Evolutionary conservation across 2,113 vertebrate genomes (phyloP).

Genomic region (Lota lota): DNA sequence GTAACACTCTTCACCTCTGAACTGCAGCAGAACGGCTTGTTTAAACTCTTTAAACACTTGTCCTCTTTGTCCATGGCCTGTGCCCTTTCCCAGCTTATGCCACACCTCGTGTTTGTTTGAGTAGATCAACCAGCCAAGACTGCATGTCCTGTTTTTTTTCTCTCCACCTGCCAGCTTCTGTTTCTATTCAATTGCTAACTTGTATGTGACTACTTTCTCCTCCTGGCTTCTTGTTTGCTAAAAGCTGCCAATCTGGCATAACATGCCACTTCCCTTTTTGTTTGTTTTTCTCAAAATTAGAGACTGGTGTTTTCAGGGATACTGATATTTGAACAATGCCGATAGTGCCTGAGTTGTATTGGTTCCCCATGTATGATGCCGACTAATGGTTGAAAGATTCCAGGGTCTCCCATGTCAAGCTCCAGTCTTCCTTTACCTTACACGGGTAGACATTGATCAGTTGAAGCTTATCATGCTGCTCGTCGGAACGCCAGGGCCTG

Average conservation of each 20-base stretch:
- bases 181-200: not conserved
- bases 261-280: not conserved
- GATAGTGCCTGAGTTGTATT: constrained; percentile 6
- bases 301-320: not conserved
- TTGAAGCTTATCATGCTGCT: constrained; percentile 99
- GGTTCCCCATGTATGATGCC: constrained; percentile 14
- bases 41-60: too few species aligned
- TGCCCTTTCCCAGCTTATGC: too few species aligned
- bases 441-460: constrained; percentile 99
- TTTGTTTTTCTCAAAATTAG: constrained; percentile 1
- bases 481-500: constrained; percentile 96
- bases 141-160: too few species aligned
- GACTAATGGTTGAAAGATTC: constrained; percentile 17
- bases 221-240: not conserved
- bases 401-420: constrained; percentile 14
- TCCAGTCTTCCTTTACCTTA: constrained; percentile 92
- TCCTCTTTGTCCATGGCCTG: too few species aligned
- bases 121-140: too few species aligned
- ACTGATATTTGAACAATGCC: not conserved
- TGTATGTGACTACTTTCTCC: not conserved
- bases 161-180: not conserved
- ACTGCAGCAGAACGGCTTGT: too few species aligned
- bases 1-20: too few species aligned
- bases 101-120: too few species aligned
- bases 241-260: not conserved